Evolutionary conservation across 2,797 vertebrate genomes (phyloP).

Genomic region (Oceanodroma leucorhoa): DNA sequence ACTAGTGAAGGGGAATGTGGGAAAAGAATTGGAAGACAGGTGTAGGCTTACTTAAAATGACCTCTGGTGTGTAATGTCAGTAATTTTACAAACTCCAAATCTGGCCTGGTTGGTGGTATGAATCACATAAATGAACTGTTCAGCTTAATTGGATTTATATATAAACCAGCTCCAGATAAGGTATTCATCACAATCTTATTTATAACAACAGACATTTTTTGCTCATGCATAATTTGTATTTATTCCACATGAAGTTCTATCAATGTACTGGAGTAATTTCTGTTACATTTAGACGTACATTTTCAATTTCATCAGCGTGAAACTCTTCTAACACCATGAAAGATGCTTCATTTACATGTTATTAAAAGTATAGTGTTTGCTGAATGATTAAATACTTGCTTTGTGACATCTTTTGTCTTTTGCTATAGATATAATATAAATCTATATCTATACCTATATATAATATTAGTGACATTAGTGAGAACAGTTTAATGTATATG

Average conservation of each 20-base stretch:
- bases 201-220: neutral
- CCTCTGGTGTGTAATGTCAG: neutral
- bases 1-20: neutral
- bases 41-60: neutral
- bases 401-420: neutral
- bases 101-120: neutral
- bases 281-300: neutral
- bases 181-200: neutral
- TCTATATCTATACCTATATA: neutral
- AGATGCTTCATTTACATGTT: neutral
- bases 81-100: neutral
- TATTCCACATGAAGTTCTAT: neutral
- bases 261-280: neutral
- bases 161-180: neutral
- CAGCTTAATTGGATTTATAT: neutral
- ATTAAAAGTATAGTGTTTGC: neutral
- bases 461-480: neutral
- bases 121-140: neutral
- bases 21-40: neutral
- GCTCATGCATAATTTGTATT: neutral
- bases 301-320: neutral
- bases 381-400: neutral
- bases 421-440: neutral
- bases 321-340: neutral
- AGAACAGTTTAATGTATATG: neutral